Evolutionary conservation across 2,113 vertebrate genomes (phyloP).

Genomic region (Chaetorhynchus papuensis): DNA sequence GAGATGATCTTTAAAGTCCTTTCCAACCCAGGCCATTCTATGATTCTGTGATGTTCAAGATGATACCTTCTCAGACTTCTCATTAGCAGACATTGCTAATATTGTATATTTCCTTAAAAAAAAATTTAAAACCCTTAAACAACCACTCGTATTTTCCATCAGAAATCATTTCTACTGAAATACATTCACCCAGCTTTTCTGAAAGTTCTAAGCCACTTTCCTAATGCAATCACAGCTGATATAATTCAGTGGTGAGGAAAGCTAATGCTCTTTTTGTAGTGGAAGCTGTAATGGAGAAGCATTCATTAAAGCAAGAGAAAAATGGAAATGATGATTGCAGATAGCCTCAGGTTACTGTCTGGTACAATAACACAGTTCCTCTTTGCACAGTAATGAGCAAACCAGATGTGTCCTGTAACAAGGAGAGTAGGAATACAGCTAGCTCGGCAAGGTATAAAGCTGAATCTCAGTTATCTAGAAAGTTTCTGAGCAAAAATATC

Average conservation of each 20-base stretch:
- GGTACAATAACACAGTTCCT: neutral
- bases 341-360: neutral
- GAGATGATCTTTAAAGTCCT: neutral
- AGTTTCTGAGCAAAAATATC: neutral
- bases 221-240: neutral
- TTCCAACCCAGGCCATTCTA: neutral
- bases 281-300: neutral
- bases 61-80: neutral
- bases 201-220: neutral
- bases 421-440: neutral
- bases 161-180: neutral
- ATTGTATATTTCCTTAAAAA: neutral
- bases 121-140: accelerated
- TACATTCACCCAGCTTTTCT: neutral
- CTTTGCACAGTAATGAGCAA: neutral
- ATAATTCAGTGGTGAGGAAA: neutral
- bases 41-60: neutral
- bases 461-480: neutral
- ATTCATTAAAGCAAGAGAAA: constrained; percentile 31
- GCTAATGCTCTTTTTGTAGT: neutral
- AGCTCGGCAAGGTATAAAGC: neutral
- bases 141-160: neutral
- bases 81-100: neutral
- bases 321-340: neutral
- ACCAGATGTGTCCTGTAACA: neutral